Percentiles rank a stretch among this genome's conserved stretches.
Evolutionary conservation across 2,888 invertebrate species (phyloP).

Genomic region (Pseudoips prasinana): DNA sequence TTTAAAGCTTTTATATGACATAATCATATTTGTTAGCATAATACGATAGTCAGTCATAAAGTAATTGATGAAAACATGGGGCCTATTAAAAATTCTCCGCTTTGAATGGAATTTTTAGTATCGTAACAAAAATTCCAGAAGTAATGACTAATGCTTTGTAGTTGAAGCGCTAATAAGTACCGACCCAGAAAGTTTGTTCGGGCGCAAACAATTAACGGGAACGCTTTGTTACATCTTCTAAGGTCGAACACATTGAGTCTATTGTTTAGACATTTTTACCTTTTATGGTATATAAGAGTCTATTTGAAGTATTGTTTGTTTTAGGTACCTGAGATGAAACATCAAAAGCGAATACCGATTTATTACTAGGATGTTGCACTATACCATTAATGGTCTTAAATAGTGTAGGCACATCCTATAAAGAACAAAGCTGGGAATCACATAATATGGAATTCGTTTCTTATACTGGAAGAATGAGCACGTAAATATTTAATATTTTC

Average conservation of each 20-base stretch:
- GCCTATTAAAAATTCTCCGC: too few species aligned
- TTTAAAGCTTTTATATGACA: too few species aligned
- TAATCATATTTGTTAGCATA: too few species aligned
- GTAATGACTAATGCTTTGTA: conserved; percentile 41
- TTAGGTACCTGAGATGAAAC: conserved; percentile 25
- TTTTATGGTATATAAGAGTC: conserved; percentile 31
- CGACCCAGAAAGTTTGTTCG: conserved; percentile 56
- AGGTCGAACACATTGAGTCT: conserved; percentile 37
- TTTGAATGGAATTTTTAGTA: conserved; percentile 7
- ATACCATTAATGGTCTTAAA: too few species aligned
- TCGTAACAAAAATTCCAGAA: conserved; percentile 24
- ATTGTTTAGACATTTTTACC: conserved; percentile 39
- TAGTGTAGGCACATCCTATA: too few species aligned
- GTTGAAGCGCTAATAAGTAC: conserved; percentile 49
- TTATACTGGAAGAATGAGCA: too few species aligned
- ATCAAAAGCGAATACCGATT: conserved; percentile 17
- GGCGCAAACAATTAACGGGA: conserved; percentile 58
- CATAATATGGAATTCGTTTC: too few species aligned
- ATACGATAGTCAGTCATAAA: too few species aligned
- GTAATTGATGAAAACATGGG: too few species aligned
- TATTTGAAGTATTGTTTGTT: conserved; percentile 28
- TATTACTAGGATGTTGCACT: conserved; percentile 15
- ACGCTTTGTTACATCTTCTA: conserved; percentile 50
- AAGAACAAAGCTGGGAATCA: too few species aligned
- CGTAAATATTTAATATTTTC: too few species aligned